Conservation (phyloP, 2,113 vertebrate species). For the Syngnathoides biaculeatus region DNA sequence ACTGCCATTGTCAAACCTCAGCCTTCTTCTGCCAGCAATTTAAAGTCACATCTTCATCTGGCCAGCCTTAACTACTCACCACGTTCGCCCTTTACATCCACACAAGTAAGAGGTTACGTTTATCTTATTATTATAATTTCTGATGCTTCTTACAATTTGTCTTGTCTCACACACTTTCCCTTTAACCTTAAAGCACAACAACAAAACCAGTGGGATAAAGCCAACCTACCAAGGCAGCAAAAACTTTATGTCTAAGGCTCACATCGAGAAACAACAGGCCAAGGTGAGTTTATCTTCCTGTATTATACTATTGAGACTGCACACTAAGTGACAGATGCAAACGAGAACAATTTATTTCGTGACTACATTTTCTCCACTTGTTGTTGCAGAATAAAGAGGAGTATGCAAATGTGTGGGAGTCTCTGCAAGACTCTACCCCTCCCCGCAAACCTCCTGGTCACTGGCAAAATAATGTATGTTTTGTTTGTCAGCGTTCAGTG, state of each 20-base stretch:
- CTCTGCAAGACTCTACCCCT: slow-evolving; percentile 80
- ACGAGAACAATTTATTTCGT: neutral
- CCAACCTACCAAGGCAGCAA: slow-evolving; percentile 74
- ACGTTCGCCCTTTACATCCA: slow-evolving; percentile 86
- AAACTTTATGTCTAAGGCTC: slow-evolving; percentile 72
- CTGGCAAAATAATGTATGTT: slow-evolving; percentile 79
- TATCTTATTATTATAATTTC: neutral
- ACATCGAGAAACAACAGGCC: slow-evolving; percentile 72
- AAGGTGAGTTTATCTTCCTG: slow-evolving; percentile 50
- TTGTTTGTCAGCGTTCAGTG: neutral
- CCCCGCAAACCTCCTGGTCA: slow-evolving; percentile 75
- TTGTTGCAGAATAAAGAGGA: slow-evolving; percentile 76
- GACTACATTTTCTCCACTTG: neutral
- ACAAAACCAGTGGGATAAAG: slow-evolving; percentile 73
- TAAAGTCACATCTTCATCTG: slow-evolving; percentile 66
- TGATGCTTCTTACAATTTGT: neutral
- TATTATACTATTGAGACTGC: no score
- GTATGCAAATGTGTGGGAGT: slow-evolving; percentile 88
- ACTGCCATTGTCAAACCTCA: slow-evolving; percentile 92
- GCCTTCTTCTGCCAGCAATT: slow-evolving; percentile 62
- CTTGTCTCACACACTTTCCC: neutral
- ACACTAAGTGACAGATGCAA: neutral
- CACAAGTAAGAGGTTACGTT: slow-evolving; percentile 72
- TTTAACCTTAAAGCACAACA: slow-evolving; percentile 68
- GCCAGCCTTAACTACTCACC: slow-evolving; percentile 88